phyloP scores from a whole-genome alignment of 2,888 invertebrate genomes.

The Andrena bucephala region DNA sequence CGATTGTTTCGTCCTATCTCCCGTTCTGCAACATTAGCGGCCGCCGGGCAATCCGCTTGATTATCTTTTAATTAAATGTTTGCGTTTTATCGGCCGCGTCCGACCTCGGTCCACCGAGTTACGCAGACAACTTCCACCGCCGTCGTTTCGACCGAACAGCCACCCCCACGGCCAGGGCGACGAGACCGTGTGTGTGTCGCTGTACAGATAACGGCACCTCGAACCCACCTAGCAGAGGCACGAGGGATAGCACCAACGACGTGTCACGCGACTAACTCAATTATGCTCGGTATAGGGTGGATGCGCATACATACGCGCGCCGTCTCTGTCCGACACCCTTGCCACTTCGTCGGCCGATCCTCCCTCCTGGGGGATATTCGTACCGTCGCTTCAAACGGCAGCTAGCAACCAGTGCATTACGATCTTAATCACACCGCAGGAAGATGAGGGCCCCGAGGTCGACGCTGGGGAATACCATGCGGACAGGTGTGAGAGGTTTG shows the following conservation, averaged over 20 bases:
- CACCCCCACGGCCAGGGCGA: conserved; percentile 19
- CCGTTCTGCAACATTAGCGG: conserved; percentile 79
- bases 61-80: conserved; percentile 84
- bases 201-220: conserved; percentile 33
- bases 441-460: conserved; percentile 54
- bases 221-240: conserved; percentile 30
- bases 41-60: conserved; percentile 78
- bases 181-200: conserved; percentile 6
- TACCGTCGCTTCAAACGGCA: conserved; percentile 35
- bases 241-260: conserved; percentile 68
- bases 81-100: conserved; percentile 79
- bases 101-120: conserved; percentile 59
- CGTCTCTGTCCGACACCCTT: conserved; percentile 10
- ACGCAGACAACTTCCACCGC: conserved; percentile 46
- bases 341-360: conserved; percentile 18
- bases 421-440: conserved; percentile 62
- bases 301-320: conserved; percentile 29
- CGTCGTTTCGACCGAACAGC: conserved; percentile 46
- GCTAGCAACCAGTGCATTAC: conserved; percentile 48
- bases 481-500: conserved; percentile 34
- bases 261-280: conserved; percentile 77
- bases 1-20: conserved; percentile 78
- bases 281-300: conserved; percentile 68
- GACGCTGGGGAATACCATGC: conserved; percentile 17
- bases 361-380: conserved; percentile 48